Conservation (phyloP, 2,797 vertebrate species). For the Gymnoscopelus microlampas region DNA sequence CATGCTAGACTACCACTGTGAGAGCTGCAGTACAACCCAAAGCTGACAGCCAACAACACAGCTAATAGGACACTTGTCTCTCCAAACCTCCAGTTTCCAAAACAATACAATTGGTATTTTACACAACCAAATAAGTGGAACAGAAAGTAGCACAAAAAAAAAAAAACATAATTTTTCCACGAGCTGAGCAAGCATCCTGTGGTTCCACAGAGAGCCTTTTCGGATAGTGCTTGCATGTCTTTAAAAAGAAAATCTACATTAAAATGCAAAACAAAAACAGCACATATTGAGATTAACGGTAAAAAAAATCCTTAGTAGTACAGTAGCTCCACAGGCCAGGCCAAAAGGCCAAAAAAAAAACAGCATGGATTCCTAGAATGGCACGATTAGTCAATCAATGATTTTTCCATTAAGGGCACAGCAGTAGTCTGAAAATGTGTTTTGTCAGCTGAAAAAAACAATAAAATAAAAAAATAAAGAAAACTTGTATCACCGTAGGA, state of each 20-base stretch:
- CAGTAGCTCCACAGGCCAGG: conserved; percentile 22
- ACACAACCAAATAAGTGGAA: conserved; percentile 30
- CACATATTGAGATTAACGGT: conserved; percentile 28
- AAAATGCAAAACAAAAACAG: conserved; percentile 4
- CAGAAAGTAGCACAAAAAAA: conserved; percentile 12
- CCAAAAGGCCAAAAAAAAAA: conserved; percentile 37
- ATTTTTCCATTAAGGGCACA: conserved; percentile 29
- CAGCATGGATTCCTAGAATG: conserved; percentile 45
- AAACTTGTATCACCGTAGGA: conserved; percentile 4
- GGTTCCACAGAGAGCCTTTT: conserved; percentile 30
- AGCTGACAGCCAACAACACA: conserved; percentile 60
- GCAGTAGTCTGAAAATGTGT: conserved; percentile 24
- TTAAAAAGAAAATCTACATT: neutral
- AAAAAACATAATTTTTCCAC: conserved; percentile 18
- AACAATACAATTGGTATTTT: conserved; percentile 61
- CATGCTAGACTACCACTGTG: conserved; percentile 68
- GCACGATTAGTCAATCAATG: conserved; percentile 44
- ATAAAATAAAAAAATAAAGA: no score
- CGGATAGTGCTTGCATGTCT: conserved; percentile 1
- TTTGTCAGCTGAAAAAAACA: conserved; percentile 14
- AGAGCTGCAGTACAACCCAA: conserved; percentile 66
- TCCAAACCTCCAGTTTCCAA: conserved; percentile 57
- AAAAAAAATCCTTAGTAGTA: conserved; percentile 31
- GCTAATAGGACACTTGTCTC: conserved; percentile 67
- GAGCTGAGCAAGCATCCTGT: conserved; percentile 39